phyloP scores from a whole-genome alignment of 2,113 vertebrate genomes.

The Pseudopodoces humilis region DNA sequence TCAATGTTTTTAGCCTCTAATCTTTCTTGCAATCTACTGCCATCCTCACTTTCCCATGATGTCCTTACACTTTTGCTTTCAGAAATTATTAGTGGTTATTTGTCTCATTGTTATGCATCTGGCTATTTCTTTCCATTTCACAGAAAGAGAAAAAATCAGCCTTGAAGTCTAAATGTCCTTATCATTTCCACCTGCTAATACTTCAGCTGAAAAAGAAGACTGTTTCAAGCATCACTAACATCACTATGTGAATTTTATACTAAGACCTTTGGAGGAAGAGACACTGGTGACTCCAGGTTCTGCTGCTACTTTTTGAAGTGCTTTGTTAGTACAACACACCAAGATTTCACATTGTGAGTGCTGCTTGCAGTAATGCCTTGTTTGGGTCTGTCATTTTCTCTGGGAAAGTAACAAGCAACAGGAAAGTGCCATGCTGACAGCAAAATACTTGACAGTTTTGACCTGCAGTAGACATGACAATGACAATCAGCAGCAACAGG shows the following conservation, averaged over 20 bases:
- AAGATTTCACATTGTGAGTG: background rate
- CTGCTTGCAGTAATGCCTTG: background rate
- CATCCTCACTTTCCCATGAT: background rate
- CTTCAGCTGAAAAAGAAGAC: background rate
- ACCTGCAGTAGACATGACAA: background rate
- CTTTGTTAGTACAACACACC: background rate
- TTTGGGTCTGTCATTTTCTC: background rate
- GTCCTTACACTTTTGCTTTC: background rate
- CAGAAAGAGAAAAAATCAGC: background rate
- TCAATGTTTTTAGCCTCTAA: background rate
- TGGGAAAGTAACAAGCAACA: background rate
- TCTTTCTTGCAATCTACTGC: background rate
- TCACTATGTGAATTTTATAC: background rate
- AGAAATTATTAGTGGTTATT: background rate
- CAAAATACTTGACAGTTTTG: background rate
- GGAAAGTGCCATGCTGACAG: background rate
- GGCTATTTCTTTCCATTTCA: background rate
- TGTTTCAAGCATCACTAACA: background rate
- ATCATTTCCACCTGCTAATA: background rate
- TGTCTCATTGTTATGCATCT: background rate
- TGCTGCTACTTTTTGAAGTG: background rate
- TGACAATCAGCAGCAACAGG: background rate
- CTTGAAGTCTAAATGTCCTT: background rate
- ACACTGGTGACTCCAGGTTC: background rate
- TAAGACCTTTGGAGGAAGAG: background rate